These are phyloP conservation scores for Platycheirus rosarum DNA, from an alignment of 2,888 invertebrate genomes.

Conservation along the genomic window DNA sequence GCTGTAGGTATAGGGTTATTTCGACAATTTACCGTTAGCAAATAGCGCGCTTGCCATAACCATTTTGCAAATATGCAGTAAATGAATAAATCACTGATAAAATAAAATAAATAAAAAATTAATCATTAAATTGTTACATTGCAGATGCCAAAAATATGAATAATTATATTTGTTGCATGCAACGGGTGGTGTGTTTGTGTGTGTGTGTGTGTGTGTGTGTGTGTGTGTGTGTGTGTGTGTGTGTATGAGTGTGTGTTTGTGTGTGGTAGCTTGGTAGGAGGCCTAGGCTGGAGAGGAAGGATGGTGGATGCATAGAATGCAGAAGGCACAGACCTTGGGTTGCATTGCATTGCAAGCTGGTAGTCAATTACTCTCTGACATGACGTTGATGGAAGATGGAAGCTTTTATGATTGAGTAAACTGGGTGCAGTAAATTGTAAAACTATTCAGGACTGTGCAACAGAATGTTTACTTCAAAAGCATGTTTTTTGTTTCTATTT, in stretches of 20 bases:
- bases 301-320: neutral
- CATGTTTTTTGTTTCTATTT: neutral
- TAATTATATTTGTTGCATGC: conserved; percentile 67
- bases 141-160: conserved; percentile 68
- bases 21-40: conserved; percentile 54
- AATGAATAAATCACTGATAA: conserved; percentile 71
- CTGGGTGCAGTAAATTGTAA: conserved; percentile 56
- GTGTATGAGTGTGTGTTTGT: neutral
- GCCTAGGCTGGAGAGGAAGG: neutral
- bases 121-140: conserved; percentile 72
- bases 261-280: neutral
- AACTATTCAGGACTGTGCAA: conserved; percentile 41
- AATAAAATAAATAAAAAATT: conserved; percentile 71
- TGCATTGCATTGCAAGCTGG: conserved; percentile 44
- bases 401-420: conserved; percentile 61
- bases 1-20: too few relatives aligned
- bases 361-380: conserved; percentile 63
- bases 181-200: neutral
- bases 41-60: conserved; percentile 51
- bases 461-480: conserved; percentile 27
- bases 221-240: neutral
- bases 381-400: conserved; percentile 63
- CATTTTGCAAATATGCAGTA: conserved; percentile 64
- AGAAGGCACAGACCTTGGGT: neutral
- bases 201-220: neutral